These are phyloP conservation scores for Patiria miniata DNA, from an alignment of 35 echinoderm and acorn worm species.

Conservation along the genomic window DNA sequence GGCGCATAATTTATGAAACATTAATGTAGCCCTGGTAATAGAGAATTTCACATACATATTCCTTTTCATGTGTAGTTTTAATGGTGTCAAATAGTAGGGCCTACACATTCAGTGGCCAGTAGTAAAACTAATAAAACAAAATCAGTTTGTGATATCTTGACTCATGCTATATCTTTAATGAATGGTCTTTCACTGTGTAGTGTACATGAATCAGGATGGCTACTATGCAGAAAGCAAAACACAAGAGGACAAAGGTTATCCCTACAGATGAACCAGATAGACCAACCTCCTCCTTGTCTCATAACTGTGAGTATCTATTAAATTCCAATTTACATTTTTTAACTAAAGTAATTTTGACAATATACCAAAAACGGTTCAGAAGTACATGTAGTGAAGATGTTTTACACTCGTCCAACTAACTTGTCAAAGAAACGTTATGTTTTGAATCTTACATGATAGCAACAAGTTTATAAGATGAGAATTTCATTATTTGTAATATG, in stretches of 20 bases:
- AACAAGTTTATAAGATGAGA: too few species aligned
- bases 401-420: too few species aligned
- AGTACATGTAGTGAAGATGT: too few species aligned
- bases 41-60: not conserved
- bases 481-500: too few species aligned
- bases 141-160: too few species aligned
- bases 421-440: not conserved
- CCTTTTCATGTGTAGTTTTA: not conserved
- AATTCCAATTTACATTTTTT: not conserved
- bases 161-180: not conserved
- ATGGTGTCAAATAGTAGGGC: not conserved
- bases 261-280: slow-evolving; percentile 52
- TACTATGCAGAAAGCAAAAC: slow-evolving; percentile 50
- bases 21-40: not conserved
- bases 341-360: not conserved
- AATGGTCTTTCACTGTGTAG: not conserved
- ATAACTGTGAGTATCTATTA: slow-evolving; percentile 65
- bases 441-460: not conserved
- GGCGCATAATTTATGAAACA: too few species aligned
- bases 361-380: not conserved
- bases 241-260: slow-evolving; percentile 38
- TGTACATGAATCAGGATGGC: slow-evolving; percentile 28
- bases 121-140: not conserved
- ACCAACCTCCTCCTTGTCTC: slow-evolving; percentile 65
- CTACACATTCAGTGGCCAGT: not conserved